Percentiles rank a stretch among this genome's conserved stretches.
These are phyloP conservation scores for Drosophila biarmipes DNA, from an alignment of 1,140 invertebrate species.

Conservation along the genomic window DNA sequence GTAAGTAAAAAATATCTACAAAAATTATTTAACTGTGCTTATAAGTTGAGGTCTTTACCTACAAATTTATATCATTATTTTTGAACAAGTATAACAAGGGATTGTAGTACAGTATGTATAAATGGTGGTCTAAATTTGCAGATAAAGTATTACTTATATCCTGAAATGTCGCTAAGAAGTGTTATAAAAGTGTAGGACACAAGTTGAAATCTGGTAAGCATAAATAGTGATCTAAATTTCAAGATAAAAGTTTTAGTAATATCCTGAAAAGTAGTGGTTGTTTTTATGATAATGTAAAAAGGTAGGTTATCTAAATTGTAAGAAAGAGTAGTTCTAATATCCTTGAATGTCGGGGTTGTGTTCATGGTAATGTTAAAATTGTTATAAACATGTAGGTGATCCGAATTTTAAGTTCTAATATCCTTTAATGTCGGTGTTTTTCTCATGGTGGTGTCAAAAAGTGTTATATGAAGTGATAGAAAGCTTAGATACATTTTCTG, in stretches of 20 bases:
- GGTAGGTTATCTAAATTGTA: no score
- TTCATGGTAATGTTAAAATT: not conserved
- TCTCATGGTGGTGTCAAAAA: not conserved
- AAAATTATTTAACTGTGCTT: not conserved
- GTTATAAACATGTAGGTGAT: no score
- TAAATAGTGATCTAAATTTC: not conserved
- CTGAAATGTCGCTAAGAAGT: not conserved
- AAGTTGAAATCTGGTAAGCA: not conserved
- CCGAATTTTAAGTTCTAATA: no score
- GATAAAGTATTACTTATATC: no score
- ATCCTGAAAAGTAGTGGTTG: not conserved
- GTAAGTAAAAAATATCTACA: not conserved
- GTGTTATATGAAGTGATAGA: not conserved
- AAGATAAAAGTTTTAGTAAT: not conserved
- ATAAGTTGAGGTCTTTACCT: no score
- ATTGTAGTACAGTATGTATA: no score
- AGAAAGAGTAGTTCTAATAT: no score
- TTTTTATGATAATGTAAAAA: no score
- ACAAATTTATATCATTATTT: not conserved
- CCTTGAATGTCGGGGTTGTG: not conserved
- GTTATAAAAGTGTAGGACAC: not conserved
- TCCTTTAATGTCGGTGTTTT: not conserved
- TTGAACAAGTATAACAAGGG: not conserved
- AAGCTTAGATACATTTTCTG: no score
- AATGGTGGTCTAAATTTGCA: no score